phyloP scores from a whole-genome alignment of 2,113 vertebrate species.

The Pteruthius melanotis region DNA sequence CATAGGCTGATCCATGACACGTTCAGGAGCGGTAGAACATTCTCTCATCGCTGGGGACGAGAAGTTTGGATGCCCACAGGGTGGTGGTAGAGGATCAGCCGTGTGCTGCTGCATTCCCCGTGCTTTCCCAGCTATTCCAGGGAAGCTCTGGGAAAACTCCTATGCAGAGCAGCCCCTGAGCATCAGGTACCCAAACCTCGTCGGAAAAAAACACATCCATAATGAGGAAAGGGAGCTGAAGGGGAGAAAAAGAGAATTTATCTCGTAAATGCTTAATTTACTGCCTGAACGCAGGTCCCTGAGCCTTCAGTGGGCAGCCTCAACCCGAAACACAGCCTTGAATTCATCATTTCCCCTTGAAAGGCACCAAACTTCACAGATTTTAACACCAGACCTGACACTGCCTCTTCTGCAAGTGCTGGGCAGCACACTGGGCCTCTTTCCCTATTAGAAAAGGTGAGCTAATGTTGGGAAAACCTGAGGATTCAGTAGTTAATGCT shows the following conservation, averaged over 20 bases:
- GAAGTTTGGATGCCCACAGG: not conserved
- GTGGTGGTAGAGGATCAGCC: slow-evolving; percentile 32
- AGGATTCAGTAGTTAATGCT: slow-evolving; percentile 22
- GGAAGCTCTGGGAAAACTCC: not conserved
- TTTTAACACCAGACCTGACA: not conserved
- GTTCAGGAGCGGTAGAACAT: not conserved
- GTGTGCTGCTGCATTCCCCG: not conserved
- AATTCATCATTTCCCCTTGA: not conserved
- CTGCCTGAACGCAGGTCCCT: not conserved
- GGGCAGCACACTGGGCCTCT: not conserved
- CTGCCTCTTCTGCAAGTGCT: not conserved
- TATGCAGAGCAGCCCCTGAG: not conserved
- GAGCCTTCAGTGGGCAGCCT: not conserved
- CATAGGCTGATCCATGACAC: rapidly evolving
- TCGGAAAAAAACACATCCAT: not conserved
- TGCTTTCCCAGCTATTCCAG: not conserved
- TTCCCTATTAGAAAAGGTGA: not conserved
- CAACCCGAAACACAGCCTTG: not conserved
- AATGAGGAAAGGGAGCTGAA: not conserved
- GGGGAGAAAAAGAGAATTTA: not conserved
- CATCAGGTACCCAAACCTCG: not conserved
- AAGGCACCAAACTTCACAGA: not conserved
- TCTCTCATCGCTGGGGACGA: rapidly evolving
- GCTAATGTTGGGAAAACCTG: not conserved
- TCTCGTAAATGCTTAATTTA: not conserved